A percentile compares a stretch with the other conserved stretches of the same genome.
phyloP scores from a whole-genome alignment of 2,113 vertebrate species.

The Prunella fulvescens region DNA sequence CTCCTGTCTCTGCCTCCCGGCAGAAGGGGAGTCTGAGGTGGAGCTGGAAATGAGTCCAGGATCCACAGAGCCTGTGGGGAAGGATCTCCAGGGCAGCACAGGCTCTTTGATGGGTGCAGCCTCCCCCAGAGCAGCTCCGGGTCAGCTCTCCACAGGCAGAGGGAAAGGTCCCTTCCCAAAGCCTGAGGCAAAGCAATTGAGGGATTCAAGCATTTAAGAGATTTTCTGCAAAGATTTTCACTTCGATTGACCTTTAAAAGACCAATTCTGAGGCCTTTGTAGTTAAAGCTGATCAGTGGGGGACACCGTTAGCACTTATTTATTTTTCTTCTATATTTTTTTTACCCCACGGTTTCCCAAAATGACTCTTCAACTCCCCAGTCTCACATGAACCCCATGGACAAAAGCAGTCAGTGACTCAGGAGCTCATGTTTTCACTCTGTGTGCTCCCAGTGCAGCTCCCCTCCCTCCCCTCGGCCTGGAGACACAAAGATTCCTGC shows the following conservation, averaged over 20 bases:
- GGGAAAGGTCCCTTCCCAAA: background rate
- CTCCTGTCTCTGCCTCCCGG: background rate
- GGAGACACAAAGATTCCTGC: background rate
- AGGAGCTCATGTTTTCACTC: background rate
- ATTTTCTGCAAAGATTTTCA: conserved; percentile 26
- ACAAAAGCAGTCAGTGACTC: background rate
- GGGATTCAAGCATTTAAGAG: background rate
- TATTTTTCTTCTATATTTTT: background rate
- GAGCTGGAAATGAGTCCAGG: background rate
- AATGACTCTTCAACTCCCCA: background rate
- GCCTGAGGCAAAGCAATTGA: background rate
- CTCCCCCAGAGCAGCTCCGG: background rate
- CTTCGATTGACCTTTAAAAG: conserved; percentile 15
- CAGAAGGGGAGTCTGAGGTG: background rate
- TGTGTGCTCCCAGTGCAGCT: background rate
- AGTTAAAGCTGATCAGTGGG: background rate
- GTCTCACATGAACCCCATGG: background rate
- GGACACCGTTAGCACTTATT: background rate
- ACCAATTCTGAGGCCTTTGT: background rate
- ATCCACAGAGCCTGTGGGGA: background rate
- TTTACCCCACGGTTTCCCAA: background rate
- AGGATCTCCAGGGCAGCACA: background rate
- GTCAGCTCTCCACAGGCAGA: background rate
- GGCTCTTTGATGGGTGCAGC: background rate
- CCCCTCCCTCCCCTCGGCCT: background rate